Evolutionary conservation across 1,140 invertebrate species (phyloP), one percentile per base, ranked within the genome.

Genomic region (Ceratosolen fusciceps): DNA sequence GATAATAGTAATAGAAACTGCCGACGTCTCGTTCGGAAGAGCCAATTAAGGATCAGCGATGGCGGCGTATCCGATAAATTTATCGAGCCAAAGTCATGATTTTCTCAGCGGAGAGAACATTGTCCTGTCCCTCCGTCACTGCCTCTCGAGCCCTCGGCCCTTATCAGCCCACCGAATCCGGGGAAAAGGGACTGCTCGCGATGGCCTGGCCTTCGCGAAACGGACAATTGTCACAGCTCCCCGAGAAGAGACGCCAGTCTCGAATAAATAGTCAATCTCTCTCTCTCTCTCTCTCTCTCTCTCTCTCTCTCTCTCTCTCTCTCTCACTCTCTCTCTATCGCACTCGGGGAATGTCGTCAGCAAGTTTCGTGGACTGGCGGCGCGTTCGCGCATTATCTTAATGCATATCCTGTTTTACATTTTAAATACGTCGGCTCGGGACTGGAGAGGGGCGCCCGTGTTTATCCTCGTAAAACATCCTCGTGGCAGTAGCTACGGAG

Each of bases 341-440:
- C 56, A 26, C 56, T 60, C 56, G 26, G n/a, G n/a, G n/a, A n/a
- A n/a, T n/a, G n/a, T n/a, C n/a, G n/a, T n/a, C 56, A 12, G n/a
- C 3, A 5, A 26, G 2, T 26, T 79, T 77, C 73, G 56, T 77
- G 81, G 31, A n/a, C n/a, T n/a, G n/a, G n/a, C n/a, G n/a, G 43
- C 67, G 47, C 54, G 56, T 26, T 34, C 47, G 65, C 8, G 56
- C 74, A 77, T 84, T 85, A 83, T 84, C 78, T 82, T 82, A 83
- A 80, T 83, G 71, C 76, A 82, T n/a, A n/a, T 82, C 82, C 82
- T 82, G 76, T 80, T 84, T 83, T 75, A 81, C 81, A 82, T 83
- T 83, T 79, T 73, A 83, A 85, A 80, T 82, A 67, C 68, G 80
- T 83, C 80, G 54, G 70, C 52, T 81, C 52, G 58, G 65, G 68